phyloP scores from a whole-genome alignment of 2,113 vertebrate genomes.

The Nyctibius bracteatus region DNA sequence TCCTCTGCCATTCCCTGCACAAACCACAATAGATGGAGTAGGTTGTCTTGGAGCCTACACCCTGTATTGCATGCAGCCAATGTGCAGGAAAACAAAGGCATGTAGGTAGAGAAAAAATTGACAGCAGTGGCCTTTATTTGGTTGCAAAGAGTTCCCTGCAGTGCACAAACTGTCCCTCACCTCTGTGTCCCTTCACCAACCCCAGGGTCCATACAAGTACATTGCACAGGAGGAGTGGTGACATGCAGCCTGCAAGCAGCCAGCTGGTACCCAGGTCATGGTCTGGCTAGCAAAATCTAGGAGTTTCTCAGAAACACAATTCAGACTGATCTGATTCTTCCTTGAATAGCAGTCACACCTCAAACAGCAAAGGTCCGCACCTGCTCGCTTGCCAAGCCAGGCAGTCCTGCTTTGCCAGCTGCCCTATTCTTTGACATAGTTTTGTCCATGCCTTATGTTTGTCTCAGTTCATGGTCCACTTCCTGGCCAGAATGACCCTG shows the following conservation, averaged over 20 bases:
- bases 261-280: background rate
- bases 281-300: background rate
- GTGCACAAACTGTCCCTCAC: background rate
- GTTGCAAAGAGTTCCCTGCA: background rate
- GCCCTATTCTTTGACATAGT: background rate
- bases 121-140: background rate
- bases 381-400: rapidly evolving
- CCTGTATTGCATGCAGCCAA: background rate
- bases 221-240: background rate
- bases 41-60: background rate
- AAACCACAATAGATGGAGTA: background rate
- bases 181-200: background rate
- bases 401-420: background rate
- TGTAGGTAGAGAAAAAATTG: background rate
- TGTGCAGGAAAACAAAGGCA: background rate
- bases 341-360: background rate
- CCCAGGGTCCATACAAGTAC: rapidly evolving
- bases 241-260: background rate
- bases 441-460: background rate
- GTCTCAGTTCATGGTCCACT: background rate
- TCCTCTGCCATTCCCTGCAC: background rate
- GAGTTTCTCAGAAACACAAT: background rate
- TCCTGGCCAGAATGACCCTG: background rate
- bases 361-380: background rate
- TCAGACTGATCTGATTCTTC: background rate